These are phyloP conservation scores for Lophotriccus pileatus DNA, from an alignment of 2,797 vertebrate genomes.

Conservation along the genomic window DNA sequence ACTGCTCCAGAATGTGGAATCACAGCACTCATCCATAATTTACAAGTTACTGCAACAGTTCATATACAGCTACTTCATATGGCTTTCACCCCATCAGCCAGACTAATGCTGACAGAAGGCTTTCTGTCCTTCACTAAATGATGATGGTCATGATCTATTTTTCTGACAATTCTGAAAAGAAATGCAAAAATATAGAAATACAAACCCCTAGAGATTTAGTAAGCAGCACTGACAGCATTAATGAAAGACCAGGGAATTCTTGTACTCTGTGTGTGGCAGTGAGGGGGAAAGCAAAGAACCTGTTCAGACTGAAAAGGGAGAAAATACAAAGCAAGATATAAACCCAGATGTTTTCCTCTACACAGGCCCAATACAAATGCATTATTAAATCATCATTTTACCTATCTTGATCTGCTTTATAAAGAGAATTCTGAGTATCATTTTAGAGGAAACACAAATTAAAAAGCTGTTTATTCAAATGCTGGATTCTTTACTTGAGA, in stretches of 20 bases:
- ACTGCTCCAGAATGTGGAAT: conserved; percentile 23
- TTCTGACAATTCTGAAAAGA: not conserved
- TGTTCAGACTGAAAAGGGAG: not conserved
- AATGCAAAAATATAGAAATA: not conserved
- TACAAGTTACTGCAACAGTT: not conserved
- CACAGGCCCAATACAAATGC: not conserved
- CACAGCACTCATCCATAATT: conserved; percentile 29
- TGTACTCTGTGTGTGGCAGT: not conserved
- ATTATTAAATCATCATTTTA: not conserved
- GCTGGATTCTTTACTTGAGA: not conserved
- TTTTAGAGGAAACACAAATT: not conserved
- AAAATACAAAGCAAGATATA: not conserved
- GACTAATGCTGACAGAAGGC: not conserved
- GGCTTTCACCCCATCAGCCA: not conserved
- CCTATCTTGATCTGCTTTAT: not conserved
- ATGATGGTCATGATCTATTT: not conserved
- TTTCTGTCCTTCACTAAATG: not conserved
- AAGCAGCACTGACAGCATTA: not conserved
- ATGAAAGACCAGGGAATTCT: not conserved
- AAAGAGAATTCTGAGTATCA: not conserved
- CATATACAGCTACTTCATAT: not conserved
- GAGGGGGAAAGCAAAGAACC: not conserved
- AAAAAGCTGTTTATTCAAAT: not conserved
- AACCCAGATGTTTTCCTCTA: not conserved
- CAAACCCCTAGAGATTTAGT: not conserved